A percentile compares a stretch with the other conserved stretches of the same genome.
phyloP scores from a whole-genome alignment of 2,113 vertebrate species.

The Patagioenas fasciata region DNA sequence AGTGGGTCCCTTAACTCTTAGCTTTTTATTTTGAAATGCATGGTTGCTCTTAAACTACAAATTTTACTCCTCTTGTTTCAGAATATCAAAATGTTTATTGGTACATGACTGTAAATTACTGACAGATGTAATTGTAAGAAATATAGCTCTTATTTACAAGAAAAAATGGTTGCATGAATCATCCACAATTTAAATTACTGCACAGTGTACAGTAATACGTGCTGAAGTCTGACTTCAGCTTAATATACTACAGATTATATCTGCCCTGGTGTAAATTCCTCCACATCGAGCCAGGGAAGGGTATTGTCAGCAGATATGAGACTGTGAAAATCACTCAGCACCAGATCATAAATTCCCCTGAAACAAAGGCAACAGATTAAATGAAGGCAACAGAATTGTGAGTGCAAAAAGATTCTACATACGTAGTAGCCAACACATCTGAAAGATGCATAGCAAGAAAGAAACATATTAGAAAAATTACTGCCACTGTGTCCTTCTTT shows the following conservation, averaged over 20 bases:
- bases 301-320: background rate
- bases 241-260: background rate
- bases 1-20: background rate
- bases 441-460: background rate
- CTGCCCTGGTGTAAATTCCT: background rate
- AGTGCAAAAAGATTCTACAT: background rate
- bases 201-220: background rate
- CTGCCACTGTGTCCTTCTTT: background rate
- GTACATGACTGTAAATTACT: background rate
- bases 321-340: background rate
- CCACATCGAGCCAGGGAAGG: background rate
- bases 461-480: background rate
- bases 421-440: fast-evolving
- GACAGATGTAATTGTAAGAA: background rate
- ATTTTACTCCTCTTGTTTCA: background rate
- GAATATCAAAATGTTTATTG: background rate
- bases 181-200: background rate
- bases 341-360: background rate
- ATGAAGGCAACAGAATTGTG: background rate
- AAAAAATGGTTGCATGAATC: background rate
- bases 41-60: background rate
- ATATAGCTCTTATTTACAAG: background rate
- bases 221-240: background rate
- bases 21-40: background rate
- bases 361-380: background rate